Conservation (phyloP, 2,113 vertebrate genomes). For the Colius striatus region DNA sequence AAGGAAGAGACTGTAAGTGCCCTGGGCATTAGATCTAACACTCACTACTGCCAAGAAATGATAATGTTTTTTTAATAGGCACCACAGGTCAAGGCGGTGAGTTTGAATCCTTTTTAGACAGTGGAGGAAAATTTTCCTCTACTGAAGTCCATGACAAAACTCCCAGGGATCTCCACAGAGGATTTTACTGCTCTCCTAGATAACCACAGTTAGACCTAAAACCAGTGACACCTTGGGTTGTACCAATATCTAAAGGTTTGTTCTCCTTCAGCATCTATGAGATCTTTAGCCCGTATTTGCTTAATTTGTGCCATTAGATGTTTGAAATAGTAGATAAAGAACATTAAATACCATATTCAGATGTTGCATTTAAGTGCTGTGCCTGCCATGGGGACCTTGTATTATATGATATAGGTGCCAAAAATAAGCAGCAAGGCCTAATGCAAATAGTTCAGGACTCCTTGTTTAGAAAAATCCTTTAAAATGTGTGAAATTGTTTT, state of each 20-base stretch:
- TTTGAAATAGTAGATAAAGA: not conserved
- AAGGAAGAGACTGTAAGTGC: slow-evolving; percentile 33
- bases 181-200: not conserved
- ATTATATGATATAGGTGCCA: not conserved
- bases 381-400: not conserved
- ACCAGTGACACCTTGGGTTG: not conserved
- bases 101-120: slow-evolving; percentile 19
- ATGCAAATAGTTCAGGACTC: not conserved
- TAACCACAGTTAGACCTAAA: not conserved
- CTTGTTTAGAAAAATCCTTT: not conserved
- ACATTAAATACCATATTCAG: not conserved
- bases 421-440: not conserved
- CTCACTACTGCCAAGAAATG: slow-evolving; percentile 5
- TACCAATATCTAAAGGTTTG: not conserved
- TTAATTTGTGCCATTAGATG: not conserved
- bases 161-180: not conserved
- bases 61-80: slow-evolving; percentile 52
- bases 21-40: slow-evolving; percentile 10
- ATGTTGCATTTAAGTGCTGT: not conserved
- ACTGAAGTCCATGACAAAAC: not conserved
- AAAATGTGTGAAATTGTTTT: not conserved
- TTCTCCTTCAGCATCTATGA: not conserved
- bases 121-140: not conserved
- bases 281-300: not conserved
- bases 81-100: slow-evolving; percentile 13